A percentile compares a stretch with the other conserved stretches of the same genome.
Evolutionary conservation across 2,797 vertebrate species (phyloP).

Genomic region (Argyrosomus regius): DNA sequence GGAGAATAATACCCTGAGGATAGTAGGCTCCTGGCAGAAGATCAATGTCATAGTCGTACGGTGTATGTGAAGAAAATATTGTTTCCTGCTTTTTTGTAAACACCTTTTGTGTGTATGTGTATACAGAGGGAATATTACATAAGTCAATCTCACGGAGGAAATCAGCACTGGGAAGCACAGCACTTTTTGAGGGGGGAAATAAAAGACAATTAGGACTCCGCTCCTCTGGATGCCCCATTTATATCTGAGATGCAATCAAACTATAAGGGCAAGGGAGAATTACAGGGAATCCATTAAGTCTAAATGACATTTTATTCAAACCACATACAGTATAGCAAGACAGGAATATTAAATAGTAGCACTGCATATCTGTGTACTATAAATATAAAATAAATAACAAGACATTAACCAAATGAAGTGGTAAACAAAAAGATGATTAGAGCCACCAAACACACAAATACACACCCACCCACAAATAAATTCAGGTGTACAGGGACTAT

Average conservation of each 20-base stretch:
- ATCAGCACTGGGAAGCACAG: slow-evolving; percentile 1
- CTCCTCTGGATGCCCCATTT: background rate
- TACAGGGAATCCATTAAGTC: background rate
- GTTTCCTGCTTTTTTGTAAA: slow-evolving; percentile 30
- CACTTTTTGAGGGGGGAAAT: background rate
- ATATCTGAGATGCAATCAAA: background rate
- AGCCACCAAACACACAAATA: slow-evolving; percentile 14
- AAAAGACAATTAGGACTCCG: background rate
- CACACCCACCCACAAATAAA: background rate
- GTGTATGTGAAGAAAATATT: slow-evolving; percentile 21
- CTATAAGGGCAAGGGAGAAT: background rate
- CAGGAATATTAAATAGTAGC: slow-evolving; percentile 22
- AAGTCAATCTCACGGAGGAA: slow-evolving; percentile 17
- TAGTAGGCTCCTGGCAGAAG: slow-evolving; percentile 19
- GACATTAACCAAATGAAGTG: slow-evolving; percentile 20
- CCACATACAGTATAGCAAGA: background rate
- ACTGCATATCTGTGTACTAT: background rate
- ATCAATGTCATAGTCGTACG: slow-evolving; percentile 30
- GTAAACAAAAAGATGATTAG: slow-evolving; percentile 36
- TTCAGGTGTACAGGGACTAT: background rate
- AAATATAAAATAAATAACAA: slow-evolving; percentile 26
- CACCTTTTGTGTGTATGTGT: background rate
- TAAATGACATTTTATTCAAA: slow-evolving; percentile 9
- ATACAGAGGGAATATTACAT: slow-evolving; percentile 1
- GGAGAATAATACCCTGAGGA: slow-evolving; percentile 22